Conservation (phyloP, 2,113 vertebrate genomes). For the Zosterops pallidus region DNA sequence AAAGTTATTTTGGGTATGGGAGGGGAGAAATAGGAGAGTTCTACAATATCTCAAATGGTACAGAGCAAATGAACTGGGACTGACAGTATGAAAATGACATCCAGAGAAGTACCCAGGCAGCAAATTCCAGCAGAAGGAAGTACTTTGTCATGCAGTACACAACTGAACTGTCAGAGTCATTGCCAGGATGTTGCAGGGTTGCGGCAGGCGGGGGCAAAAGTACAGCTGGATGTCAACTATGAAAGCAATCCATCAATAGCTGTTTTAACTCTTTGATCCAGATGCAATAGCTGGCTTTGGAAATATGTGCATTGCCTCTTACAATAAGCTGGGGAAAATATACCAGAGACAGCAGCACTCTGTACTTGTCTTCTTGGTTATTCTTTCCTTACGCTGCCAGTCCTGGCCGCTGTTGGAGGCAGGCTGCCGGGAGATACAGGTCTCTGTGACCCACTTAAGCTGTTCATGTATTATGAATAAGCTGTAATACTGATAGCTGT, state of each 20-base stretch:
- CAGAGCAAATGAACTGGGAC: neutral
- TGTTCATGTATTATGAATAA: conserved; percentile 47
- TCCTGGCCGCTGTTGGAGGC: fast-evolving
- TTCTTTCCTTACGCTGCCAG: neutral
- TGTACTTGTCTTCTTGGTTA: neutral
- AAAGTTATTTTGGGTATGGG: neutral
- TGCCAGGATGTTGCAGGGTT: neutral
- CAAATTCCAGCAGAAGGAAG: neutral
- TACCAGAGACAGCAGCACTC: neutral
- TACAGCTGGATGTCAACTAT: neutral
- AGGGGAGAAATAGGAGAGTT: neutral
- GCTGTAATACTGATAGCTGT: conserved; percentile 42
- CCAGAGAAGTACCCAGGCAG: neutral
- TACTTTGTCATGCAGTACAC: neutral
- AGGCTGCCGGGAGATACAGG: neutral
- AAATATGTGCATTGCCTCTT: neutral
- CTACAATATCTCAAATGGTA: neutral
- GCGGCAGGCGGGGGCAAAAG: neutral
- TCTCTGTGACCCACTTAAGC: conserved; percentile 17
- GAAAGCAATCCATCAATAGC: neutral
- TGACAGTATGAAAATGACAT: neutral
- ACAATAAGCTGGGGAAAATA: neutral
- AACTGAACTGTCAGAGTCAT: neutral
- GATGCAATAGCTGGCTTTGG: neutral
- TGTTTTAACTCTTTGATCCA: conserved; percentile 35